Evolutionary conservation across 2,113 vertebrate species (phyloP).

Genomic region (Calyptommatus sinebrachiatus): DNA sequence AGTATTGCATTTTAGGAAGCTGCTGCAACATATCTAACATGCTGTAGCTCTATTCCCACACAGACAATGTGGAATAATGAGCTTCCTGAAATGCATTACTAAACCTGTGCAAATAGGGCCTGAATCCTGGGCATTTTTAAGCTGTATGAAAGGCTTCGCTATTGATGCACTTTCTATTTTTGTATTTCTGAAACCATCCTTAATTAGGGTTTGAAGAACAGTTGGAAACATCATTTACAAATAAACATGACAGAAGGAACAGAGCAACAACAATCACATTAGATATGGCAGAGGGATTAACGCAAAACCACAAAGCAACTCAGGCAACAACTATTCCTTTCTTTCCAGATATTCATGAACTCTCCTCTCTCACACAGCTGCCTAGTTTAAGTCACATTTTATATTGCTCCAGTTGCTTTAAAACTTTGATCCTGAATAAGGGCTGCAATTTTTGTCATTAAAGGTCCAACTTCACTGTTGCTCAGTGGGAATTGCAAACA

Average conservation of each 20-base stretch:
- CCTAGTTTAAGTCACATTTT: no score
- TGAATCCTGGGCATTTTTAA: neutral
- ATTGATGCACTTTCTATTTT: neutral
- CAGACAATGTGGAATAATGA: no score
- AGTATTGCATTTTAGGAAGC: no score
- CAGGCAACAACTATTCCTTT: neutral
- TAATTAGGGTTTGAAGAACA: neutral
- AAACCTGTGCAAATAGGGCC: no score
- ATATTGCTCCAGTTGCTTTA: no score
- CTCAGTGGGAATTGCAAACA: no score
- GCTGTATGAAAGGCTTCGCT: neutral
- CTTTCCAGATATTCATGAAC: no score
- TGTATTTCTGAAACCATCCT: neutral
- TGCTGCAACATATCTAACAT: no score
- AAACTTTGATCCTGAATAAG: neutral
- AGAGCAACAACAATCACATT: neutral
- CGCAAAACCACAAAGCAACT: neutral
- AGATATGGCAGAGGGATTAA: no score
- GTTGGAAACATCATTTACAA: neutral
- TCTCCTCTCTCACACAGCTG: no score
- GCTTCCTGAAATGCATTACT: no score
- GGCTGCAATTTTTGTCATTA: neutral
- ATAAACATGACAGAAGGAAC: conserved; percentile 8
- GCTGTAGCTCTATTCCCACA: no score
- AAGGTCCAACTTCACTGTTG: neutral